Evolutionary conservation across 2,113 vertebrate genomes (phyloP), one percentile per base, ranked within the genome.

Genomic region (Crotalus viridis): DNA sequence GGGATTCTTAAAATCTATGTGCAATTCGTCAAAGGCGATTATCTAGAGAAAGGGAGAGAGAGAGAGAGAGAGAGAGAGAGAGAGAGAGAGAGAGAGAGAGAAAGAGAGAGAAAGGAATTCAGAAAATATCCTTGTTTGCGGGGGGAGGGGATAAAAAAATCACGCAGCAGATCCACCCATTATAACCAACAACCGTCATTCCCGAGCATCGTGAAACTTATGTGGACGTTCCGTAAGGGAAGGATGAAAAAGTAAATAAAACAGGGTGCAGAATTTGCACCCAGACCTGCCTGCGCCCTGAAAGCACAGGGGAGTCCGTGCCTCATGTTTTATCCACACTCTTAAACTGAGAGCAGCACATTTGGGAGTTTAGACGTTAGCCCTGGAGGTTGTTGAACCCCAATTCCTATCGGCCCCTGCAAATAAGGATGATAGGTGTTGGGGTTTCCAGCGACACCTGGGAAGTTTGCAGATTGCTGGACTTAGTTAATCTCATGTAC

Each of bases 1-100:
- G 94, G 99, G 99, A 97, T 99, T 99, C 97, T 99, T 99, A 97
- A 99, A 99, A 97, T 99, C 99, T 87, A 98, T 99, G 95, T 98
- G 98, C 94, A 99, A 98, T 96, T 99, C 99, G 95, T 99, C 99
- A 97, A 99, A 99, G 10, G 99, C 99, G 93, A 99, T 99, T 96
- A 99, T 99, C 99, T 99, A 96, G 89, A 94, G 87, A 90, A 86
- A 46, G 94, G 61, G 55, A 0, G 26, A 39, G 24, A 28, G 24
- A 61, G 0, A 61, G 24, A 26, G 0, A 54, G 21, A 39, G 33
- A 46, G 12, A 46, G 57, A n/a, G 6, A 52, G 15, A 7, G 15
- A 74, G 39, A 39, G 39, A 39, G 39, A 33, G 33, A 33, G 33
- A 33, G 33, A 33, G 33, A 33, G 33, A 33, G 33, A 1, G 33